A percentile compares a stretch with the other conserved stretches of the same genome.
Evolutionary conservation across 2,888 invertebrate genomes (phyloP).

Genomic region (Brachycybe producta): DNA sequence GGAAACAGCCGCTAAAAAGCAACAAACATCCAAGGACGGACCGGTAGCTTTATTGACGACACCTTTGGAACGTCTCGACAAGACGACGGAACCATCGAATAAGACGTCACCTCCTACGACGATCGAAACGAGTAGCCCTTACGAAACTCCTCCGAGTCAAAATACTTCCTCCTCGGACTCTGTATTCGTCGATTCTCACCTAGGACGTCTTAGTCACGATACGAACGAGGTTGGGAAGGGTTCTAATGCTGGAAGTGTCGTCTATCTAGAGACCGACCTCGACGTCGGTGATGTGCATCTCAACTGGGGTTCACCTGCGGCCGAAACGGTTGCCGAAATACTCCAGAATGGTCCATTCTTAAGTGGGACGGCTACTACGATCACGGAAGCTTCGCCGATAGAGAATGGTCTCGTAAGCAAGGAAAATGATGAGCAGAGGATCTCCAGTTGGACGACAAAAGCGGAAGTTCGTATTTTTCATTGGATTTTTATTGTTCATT

Average conservation of each 20-base stretch:
- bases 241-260: too few relatives aligned
- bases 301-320: neutral
- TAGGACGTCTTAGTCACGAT: neutral
- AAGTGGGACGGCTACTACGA: too few relatives aligned
- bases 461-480: too few relatives aligned
- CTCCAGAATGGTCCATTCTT: too few relatives aligned
- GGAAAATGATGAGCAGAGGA: too few relatives aligned
- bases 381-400: too few relatives aligned
- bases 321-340: too few relatives aligned
- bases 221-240: neutral
- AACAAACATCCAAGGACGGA: neutral
- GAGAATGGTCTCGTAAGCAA: too few relatives aligned
- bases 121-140: neutral
- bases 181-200: constrained; percentile 5
- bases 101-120: neutral
- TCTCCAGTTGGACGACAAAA: too few relatives aligned
- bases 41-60: neutral
- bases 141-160: constrained; percentile 11
- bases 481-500: too few relatives aligned
- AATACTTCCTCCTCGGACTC: neutral
- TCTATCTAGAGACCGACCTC: neutral
- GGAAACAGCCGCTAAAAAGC: neutral
- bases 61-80: too few relatives aligned
- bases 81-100: neutral
- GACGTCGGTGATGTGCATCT: neutral